A percentile compares a stretch with the other conserved stretches of the same genome.
phyloP scores from a whole-genome alignment of 2,797 vertebrate genomes.

The Peromyscus attwateri region DNA sequence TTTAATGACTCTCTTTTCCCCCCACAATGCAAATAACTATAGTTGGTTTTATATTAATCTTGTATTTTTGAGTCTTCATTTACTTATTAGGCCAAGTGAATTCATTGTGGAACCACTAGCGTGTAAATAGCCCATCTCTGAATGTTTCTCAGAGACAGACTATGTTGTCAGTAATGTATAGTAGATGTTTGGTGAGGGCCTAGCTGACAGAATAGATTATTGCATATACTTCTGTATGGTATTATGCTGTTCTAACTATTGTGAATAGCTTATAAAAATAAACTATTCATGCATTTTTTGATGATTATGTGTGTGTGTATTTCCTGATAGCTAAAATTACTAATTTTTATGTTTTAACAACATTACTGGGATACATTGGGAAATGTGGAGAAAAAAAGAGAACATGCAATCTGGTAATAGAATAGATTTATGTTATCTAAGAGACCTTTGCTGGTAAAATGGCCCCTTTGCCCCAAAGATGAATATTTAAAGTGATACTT shows the following conservation, averaged over 20 bases:
- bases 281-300: neutral
- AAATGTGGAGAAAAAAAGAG: neutral
- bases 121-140: neutral
- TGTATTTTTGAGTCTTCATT: neutral
- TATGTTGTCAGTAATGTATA: neutral
- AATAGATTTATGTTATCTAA: constrained; percentile 17
- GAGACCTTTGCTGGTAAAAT: neutral
- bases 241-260: constrained; percentile 29
- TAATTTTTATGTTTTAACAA: neutral
- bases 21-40: neutral
- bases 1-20: neutral
- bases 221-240: neutral
- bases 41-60: constrained; percentile 27
- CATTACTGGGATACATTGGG: neutral
- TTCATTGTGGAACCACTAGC: neutral
- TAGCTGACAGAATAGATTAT: neutral
- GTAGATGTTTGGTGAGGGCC: neutral
- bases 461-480: neutral
- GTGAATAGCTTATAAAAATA: neutral
- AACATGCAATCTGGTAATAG: neutral
- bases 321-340: neutral
- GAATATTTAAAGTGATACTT: constrained; percentile 41
- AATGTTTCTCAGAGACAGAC: neutral
- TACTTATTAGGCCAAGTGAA: neutral
- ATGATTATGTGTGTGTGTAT: neutral